phyloP scores from a whole-genome alignment of 2,888 invertebrate genomes.

The Acronicta aceris region DNA sequence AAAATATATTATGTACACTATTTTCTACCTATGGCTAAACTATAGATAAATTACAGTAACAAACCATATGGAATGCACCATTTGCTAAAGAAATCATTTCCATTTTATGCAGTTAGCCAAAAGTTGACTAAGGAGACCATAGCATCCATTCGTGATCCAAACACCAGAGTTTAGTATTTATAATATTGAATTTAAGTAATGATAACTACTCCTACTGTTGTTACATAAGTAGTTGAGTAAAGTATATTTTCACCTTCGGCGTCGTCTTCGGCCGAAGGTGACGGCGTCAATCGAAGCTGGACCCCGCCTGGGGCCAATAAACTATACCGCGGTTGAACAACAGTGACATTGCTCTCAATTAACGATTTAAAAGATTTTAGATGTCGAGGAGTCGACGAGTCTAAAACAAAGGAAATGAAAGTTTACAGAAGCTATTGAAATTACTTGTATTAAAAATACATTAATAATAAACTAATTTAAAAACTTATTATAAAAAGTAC shows the following conservation, averaged over 20 bases:
- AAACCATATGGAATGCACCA: neutral
- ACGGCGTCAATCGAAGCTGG: conserved; percentile 36
- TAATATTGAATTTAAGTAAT: neutral
- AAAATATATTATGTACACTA: conserved; percentile 1
- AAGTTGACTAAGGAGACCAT: neutral
- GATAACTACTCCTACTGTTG: neutral
- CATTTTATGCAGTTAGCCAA: neutral
- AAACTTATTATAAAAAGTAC: no score
- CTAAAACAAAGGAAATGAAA: conserved; percentile 45
- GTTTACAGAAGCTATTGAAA: conserved; percentile 1
- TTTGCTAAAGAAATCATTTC: neutral
- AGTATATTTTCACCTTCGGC: conserved; percentile 44
- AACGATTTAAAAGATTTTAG: conserved; percentile 44
- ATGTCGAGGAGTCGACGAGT: conserved; percentile 32
- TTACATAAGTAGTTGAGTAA: conserved; percentile 1
- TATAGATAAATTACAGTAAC: neutral
- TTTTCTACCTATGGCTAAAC: neutral
- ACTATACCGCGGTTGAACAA: conserved; percentile 35
- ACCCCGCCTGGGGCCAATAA: conserved; percentile 32
- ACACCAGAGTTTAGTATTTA: neutral
- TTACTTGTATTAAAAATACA: no score
- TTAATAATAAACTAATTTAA: no score
- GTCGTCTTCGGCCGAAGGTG: conserved; percentile 45
- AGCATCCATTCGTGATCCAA: neutral
- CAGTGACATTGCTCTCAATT: conserved; percentile 48